These are phyloP conservation scores for Dasysyrphus tricinctus DNA, from an alignment of 2,888 invertebrate species.

Conservation along the genomic window DNA sequence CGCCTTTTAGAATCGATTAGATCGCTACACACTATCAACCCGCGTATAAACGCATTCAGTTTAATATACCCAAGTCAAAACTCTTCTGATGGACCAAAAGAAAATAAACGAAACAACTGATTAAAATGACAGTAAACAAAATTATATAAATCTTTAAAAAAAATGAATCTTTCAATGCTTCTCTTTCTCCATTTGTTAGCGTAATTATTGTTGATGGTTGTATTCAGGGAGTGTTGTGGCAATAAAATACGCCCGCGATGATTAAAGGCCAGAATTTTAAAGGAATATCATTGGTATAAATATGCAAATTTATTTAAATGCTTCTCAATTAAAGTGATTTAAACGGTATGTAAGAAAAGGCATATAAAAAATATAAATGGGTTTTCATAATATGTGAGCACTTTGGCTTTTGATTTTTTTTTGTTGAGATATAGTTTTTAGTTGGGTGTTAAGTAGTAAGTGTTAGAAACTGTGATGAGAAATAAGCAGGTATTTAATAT, in stretches of 20 bases:
- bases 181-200: constrained; percentile 35
- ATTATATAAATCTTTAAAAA: constrained; percentile 52
- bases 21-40: not conserved
- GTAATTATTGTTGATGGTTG: not conserved
- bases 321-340: not conserved
- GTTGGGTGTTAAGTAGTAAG: too few relatives aligned
- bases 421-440: not conserved
- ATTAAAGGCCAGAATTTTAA: constrained; percentile 14
- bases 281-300: not conserved
- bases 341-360: not conserved
- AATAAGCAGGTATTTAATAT: too few relatives aligned
- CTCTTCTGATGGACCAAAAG: constrained; percentile 28
- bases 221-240: constrained; percentile 7
- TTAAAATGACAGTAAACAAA: constrained; percentile 63
- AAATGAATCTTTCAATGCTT: constrained; percentile 50
- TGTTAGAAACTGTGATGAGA: too few relatives aligned
- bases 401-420: not conserved
- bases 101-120: constrained; percentile 61
- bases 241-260: constrained; percentile 34
- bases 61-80: not conserved
- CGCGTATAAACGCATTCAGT: not conserved
- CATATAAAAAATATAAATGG: not conserved
- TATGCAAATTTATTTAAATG: constrained; percentile 5
- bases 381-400: not conserved
- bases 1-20: constrained; percentile 65